phyloP scores from a whole-genome alignment of 2,113 vertebrate species.

The Grammomys dolichurus region DNA sequence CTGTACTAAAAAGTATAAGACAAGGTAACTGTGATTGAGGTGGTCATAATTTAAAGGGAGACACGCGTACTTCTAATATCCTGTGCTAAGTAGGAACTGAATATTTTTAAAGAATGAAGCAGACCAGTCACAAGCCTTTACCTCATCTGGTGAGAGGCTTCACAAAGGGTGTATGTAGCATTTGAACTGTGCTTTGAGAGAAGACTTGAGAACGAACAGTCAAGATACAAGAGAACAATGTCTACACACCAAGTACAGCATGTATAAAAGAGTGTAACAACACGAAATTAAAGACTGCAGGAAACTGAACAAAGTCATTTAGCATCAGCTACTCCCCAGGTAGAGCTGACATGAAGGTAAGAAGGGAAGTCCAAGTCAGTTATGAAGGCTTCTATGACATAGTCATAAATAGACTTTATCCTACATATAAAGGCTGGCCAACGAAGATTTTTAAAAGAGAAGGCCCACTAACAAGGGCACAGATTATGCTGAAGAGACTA shows the following conservation, averaged over 20 bases:
- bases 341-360: neutral
- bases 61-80: neutral
- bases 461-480: neutral
- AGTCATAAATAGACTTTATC: neutral
- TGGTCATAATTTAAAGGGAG: neutral
- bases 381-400: neutral
- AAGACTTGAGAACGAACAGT: neutral
- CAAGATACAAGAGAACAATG: neutral
- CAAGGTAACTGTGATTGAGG: neutral
- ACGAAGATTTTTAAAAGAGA: slow-evolving; percentile 51
- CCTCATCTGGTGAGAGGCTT: neutral
- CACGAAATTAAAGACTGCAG: neutral
- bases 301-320: slow-evolving; percentile 28
- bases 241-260: neutral
- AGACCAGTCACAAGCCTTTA: slow-evolving; percentile 17
- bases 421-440: neutral
- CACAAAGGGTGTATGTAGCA: neutral
- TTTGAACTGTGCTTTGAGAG: slow-evolving; percentile 46
- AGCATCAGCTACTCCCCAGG: neutral
- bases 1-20: neutral
- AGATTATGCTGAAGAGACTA: neutral
- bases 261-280: neutral
- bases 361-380: neutral
- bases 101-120: neutral
- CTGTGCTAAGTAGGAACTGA: neutral